Percentiles rank a stretch among this genome's conserved stretches.
phyloP scores from a whole-genome alignment of 64 coral and sea anemone genomes.

The Montipora cactus region DNA sequence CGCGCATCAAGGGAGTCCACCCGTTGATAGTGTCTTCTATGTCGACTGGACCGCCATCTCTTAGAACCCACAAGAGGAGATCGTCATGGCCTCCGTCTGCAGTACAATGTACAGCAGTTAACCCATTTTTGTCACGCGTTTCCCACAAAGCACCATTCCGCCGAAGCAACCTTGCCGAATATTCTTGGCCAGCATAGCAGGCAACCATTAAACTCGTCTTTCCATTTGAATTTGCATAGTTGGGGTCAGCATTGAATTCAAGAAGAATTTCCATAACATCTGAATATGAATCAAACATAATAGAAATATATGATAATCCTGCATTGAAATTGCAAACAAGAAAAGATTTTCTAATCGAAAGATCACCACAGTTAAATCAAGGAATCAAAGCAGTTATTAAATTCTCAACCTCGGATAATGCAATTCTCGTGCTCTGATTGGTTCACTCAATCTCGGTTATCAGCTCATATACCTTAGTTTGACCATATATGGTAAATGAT shows the following conservation, averaged over 20 bases:
- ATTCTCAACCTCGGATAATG: too few species aligned
- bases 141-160: constrained; percentile 69
- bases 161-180: constrained; percentile 67
- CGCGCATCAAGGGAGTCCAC: constrained; percentile 90
- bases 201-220: constrained; percentile 87
- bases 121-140: constrained; percentile 88
- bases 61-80: constrained; percentile 72
- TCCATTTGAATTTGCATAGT: constrained; percentile 78
- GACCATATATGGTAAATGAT: too few species aligned
- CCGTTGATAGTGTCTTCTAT: constrained; percentile 72
- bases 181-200: constrained; percentile 85
- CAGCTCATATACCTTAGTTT: too few species aligned
- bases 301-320: not conserved
- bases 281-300: constrained; percentile 15
- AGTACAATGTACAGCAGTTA: constrained; percentile 93
- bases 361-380: too few species aligned
- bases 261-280: constrained; percentile 88
- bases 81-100: constrained; percentile 95
- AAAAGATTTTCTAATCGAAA: not conserved
- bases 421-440: too few species aligned
- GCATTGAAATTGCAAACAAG: too few species aligned
- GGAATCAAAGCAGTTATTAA: too few species aligned
- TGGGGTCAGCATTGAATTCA: constrained; percentile 87
- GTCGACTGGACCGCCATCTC: constrained; percentile 78
- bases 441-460: too few species aligned